Conservation (phyloP, 2,113 vertebrate genomes). For the Galemys pyrenaicus region DNA sequence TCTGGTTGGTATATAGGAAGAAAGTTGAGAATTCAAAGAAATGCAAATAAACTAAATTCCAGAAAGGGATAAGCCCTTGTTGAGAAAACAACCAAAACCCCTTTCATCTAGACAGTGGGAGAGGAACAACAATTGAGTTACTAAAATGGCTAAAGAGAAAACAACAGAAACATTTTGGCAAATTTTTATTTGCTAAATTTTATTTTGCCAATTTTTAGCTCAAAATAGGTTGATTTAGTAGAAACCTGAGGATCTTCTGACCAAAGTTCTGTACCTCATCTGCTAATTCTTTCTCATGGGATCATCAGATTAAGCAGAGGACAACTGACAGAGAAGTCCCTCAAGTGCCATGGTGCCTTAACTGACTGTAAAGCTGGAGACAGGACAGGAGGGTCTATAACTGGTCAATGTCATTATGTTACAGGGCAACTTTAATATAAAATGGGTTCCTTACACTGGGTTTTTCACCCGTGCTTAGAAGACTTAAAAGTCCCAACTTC, state of each 20-base stretch:
- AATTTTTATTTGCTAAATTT: not conserved
- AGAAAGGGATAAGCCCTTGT: not conserved
- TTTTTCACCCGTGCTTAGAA: too few relatives aligned
- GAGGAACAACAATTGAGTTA: not conserved
- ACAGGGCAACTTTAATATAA: too few relatives aligned
- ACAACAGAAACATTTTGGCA: not conserved
- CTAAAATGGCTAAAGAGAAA: not conserved
- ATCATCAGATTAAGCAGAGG: not conserved
- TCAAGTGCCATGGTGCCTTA: not conserved
- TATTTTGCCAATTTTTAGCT: not conserved
- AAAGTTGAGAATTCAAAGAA: slow-evolving; percentile 26
- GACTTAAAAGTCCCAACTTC: too few relatives aligned
- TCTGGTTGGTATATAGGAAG: not conserved
- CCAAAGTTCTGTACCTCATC: not conserved
- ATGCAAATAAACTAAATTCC: slow-evolving; percentile 42
- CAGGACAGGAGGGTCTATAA: not conserved
- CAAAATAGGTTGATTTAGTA: not conserved
- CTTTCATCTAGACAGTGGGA: not conserved
- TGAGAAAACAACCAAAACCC: not conserved
- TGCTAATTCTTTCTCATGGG: not conserved
- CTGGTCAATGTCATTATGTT: not conserved
- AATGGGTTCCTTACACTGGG: too few relatives aligned
- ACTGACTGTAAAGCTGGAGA: not conserved
- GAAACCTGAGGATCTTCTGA: not conserved
- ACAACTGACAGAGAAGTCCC: not conserved